phyloP scores from a whole-genome alignment of 1,140 invertebrate genomes.

The Caenorhabditis inopinata region DNA sequence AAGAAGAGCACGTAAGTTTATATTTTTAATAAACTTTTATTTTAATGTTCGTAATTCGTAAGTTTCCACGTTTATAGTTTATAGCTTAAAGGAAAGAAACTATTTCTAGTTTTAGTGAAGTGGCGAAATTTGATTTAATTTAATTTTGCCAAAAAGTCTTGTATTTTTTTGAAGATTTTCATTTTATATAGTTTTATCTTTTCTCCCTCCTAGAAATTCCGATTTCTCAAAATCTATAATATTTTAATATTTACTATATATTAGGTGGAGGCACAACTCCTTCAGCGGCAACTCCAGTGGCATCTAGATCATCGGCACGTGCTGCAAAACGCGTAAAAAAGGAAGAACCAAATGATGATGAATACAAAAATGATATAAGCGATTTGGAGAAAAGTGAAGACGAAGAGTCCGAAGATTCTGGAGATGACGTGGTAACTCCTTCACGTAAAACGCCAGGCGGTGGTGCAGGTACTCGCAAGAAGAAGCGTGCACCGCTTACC shows the following conservation, averaged over 20 bases:
- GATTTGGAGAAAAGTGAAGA: constrained; percentile 1
- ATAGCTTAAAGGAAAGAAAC: no score
- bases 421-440: not conserved
- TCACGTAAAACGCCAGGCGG: constrained; percentile 11
- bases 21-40: no score
- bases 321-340: not conserved
- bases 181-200: no score
- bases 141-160: no score
- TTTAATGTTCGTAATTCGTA: no score
- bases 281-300: not conserved
- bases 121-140: no score
- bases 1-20: constrained; percentile 20
- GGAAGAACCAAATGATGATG: constrained; percentile 15
- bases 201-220: no score
- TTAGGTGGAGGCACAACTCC: not conserved
- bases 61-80: no score
- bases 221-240: no score
- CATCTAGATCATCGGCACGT: not conserved
- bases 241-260: no score
- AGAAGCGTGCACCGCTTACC: constrained; percentile 7
- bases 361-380: not conserved
- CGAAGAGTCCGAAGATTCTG: constrained; percentile 15
- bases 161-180: no score
- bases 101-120: no score
- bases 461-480: not conserved